phyloP scores from a whole-genome alignment of 1,140 invertebrate species.

The Magallana ariakensis region DNA sequence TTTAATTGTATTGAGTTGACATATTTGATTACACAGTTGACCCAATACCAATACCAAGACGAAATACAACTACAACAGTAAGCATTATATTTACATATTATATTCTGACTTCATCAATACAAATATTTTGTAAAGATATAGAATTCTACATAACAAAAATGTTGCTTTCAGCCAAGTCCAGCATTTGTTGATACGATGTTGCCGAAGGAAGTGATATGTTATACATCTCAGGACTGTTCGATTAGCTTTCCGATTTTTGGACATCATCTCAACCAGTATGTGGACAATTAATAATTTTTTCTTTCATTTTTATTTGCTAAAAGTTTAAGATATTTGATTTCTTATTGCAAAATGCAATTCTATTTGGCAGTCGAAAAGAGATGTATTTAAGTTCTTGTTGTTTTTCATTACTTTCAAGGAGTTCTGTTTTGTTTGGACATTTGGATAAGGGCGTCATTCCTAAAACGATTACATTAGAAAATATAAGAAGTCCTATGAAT shows the following conservation, averaged over 20 bases:
- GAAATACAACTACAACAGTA: not conserved
- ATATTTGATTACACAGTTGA: not conserved
- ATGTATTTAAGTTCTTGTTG: not conserved
- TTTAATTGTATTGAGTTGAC: no score
- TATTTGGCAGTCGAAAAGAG: not conserved
- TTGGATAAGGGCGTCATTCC: not conserved
- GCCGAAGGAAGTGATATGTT: not conserved
- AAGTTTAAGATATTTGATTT: no score
- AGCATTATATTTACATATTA: not conserved
- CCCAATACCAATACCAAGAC: not conserved
- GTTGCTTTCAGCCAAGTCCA: not conserved
- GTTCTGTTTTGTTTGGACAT: not conserved
- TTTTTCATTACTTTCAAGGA: constrained; percentile 12
- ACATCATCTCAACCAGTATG: not conserved
- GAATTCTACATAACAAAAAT: not conserved
- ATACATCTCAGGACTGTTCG: constrained; percentile 2
- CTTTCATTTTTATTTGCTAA: no score
- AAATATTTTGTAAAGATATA: no score
- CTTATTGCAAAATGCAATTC: no score
- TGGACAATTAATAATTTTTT: not conserved
- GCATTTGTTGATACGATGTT: constrained; percentile 27
- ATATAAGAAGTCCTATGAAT: constrained; percentile 9
- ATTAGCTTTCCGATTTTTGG: not conserved
- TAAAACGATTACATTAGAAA: not conserved
- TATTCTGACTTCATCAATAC: no score